Conservation (phyloP, 2,797 vertebrate genomes). For the Okamejei kenojei region DNA sequence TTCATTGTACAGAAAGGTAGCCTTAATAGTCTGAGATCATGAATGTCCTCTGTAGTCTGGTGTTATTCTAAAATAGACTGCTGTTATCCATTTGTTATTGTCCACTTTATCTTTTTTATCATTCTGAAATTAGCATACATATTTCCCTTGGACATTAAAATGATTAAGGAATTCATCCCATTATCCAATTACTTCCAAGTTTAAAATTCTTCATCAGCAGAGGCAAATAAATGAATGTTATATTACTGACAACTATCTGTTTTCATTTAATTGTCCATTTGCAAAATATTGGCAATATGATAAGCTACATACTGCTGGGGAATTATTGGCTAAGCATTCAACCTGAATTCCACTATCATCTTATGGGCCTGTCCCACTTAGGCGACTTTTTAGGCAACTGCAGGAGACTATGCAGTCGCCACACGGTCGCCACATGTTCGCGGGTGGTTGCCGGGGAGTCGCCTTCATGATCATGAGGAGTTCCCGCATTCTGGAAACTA, state of each 20-base stretch:
- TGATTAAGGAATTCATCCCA: conserved; percentile 27
- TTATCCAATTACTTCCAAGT: not conserved
- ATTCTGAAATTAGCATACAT: conserved; percentile 30
- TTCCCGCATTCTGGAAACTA: no score
- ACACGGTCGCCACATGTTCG: no score
- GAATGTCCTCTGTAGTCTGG: not conserved
- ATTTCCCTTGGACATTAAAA: conserved; percentile 34
- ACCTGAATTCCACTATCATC: not conserved
- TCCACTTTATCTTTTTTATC: not conserved
- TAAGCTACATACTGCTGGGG: not conserved
- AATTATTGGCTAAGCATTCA: no score
- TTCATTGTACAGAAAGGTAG: not conserved
- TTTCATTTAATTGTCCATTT: conserved; percentile 10
- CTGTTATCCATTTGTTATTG: not conserved
- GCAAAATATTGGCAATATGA: not conserved
- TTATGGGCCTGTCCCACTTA: no score
- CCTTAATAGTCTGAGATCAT: not conserved
- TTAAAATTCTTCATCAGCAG: not conserved
- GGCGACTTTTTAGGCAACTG: no score
- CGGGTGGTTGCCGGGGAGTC: no score
- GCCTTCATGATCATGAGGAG: no score
- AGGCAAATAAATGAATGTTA: not conserved
- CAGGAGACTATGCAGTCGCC: no score
- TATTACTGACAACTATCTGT: not conserved
- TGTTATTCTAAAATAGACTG: conserved; percentile 11